Evolutionary conservation across 2,113 vertebrate species (phyloP), one percentile per base, ranked within the genome.

Genomic region (Baryphthengus martii): DNA sequence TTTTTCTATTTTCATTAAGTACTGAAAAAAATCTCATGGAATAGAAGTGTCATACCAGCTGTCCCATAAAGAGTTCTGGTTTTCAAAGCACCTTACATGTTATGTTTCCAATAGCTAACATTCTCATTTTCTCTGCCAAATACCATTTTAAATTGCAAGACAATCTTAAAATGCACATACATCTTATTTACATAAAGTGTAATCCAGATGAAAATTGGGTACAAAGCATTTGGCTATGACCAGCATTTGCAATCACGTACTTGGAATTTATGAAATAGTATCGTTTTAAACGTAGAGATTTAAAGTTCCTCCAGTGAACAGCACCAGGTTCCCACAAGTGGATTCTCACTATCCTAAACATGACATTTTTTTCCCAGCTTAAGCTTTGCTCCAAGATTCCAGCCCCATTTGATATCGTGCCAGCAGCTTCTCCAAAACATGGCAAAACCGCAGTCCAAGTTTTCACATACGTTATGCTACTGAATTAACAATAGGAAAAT

Each of bases 391-490:
- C 44, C 6, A 4, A 44, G 24, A 11, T 37, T 78, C 67, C 52
- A 82, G 71, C 10, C 26, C 42, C 9, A 40, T 28, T 50, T 68
- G 17, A 35, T 50, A 42, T 8, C 20, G 50, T 6, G 8, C 28
- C 49, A 82, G 37, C 21, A 73, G 21, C 37, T 82, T 67, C 39
- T 79, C 39, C 33, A 65, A 68, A 85, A 31, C 2, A 7, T 4
- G 19, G 39, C 18, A 35, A 47, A 87, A n/a, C 14, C 63, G 26
- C 7, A 82, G 26, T 17, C 16, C 9, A 17, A 26, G 6, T 28
- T 82, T 59, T 56, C 29, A 72, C 0, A 0, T 19, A 33, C 18
- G 7, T 55, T 33, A 40, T 35, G 17, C 18, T 75, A 40, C 2
- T 9, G 61, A 52, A 76, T 39, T 20, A 55, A 26, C 21, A 44